These are phyloP conservation scores for Psilanteris sp. DNA, from an alignment of 1,140 invertebrate species.

Conservation along the genomic window DNA sequence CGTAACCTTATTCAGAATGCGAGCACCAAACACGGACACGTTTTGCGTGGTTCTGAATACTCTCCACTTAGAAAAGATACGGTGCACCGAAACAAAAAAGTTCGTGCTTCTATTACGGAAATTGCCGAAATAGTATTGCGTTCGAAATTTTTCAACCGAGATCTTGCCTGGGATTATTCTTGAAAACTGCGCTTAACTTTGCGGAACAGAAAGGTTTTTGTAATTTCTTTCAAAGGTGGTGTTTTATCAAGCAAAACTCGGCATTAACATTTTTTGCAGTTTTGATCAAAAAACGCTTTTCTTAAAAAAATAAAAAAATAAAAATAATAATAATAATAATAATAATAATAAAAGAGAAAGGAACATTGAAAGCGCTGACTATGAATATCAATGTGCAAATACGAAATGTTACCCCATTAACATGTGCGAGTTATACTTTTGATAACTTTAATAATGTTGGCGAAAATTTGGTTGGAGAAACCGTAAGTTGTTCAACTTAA, in stretches of 20 bases:
- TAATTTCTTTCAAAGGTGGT: not conserved
- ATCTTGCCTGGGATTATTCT: slow-evolving; percentile 7
- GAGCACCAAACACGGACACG: not conserved
- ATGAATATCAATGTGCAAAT: too few relatives aligned
- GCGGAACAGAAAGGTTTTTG: not conserved
- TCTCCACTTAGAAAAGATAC: slow-evolving; percentile 8
- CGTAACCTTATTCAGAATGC: slow-evolving; percentile 23
- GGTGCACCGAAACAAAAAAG: slow-evolving; percentile 3
- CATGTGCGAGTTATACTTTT: too few relatives aligned
- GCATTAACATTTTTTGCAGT: too few relatives aligned
- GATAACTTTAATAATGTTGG: too few relatives aligned
- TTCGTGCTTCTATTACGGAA: slow-evolving; percentile 8
- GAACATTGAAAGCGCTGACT: too few relatives aligned
- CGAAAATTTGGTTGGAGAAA: too few relatives aligned
- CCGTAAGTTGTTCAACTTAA: too few relatives aligned
- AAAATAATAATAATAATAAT: too few relatives aligned
- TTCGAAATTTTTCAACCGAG: slow-evolving; percentile 10
- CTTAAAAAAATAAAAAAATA: too few relatives aligned
- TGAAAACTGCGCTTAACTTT: slow-evolving; percentile 2
- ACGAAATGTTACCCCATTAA: too few relatives aligned
- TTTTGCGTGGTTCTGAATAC: slow-evolving; percentile 6
- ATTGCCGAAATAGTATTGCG: slow-evolving; percentile 13
- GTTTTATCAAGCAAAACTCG: not conserved
- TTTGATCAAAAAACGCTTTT: too few relatives aligned
- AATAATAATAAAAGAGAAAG: too few relatives aligned